Conservation (phyloP, 2,888 invertebrate genomes). For the Gortyna flavago region DNA sequence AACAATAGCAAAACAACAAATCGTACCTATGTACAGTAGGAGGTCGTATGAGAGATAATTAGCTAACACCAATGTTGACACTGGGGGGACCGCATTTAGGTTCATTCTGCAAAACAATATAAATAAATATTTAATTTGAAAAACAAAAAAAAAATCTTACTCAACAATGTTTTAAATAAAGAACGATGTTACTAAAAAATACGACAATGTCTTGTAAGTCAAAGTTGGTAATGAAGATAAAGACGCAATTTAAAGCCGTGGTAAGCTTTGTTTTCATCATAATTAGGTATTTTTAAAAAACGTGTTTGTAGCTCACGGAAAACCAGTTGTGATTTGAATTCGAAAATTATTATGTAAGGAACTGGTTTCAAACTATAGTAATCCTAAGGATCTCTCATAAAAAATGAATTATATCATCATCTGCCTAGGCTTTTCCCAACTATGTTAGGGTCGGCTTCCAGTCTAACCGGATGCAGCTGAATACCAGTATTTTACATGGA, state of each 20-base stretch:
- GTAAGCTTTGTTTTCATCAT: not conserved
- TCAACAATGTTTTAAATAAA: not conserved
- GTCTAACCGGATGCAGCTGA: no score
- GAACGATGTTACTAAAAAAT: not conserved
- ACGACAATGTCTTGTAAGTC: not conserved
- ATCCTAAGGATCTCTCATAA: not conserved
- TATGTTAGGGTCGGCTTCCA: no score
- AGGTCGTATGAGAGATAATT: constrained; percentile 53
- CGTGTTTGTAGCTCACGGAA: not conserved
- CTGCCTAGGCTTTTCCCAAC: no score
- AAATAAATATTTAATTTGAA: not conserved
- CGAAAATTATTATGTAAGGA: not conserved
- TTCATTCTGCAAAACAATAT: constrained; percentile 44
- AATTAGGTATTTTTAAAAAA: not conserved
- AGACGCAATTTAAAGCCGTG: constrained; percentile 12
- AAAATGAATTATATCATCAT: no score
- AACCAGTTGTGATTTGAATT: not conserved
- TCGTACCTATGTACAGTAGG: constrained; percentile 35
- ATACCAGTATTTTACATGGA: no score
- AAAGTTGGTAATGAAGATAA: constrained; percentile 23
- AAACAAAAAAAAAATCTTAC: no score
- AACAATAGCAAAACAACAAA: constrained; percentile 48
- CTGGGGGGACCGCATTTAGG: constrained; percentile 49
- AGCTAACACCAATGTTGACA: constrained; percentile 43
- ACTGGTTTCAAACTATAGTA: not conserved